phyloP scores from a whole-genome alignment of 2,797 vertebrate genomes.

The Scomberomorus guttatus region DNA sequence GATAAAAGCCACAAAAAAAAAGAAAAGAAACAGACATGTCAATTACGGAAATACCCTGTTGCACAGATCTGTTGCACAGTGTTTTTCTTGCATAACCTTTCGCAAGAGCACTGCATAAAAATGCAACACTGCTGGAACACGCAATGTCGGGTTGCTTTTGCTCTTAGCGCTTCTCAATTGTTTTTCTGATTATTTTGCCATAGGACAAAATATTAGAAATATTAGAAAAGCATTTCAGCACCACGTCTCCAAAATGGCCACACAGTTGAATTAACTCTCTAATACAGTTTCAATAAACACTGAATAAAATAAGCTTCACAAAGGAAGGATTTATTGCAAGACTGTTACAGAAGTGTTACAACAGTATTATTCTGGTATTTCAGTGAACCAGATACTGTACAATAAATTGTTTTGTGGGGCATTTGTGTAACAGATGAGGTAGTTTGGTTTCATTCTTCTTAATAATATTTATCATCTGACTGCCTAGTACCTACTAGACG shows the following conservation, averaged over 20 bases:
- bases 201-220: not conserved
- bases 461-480: not conserved
- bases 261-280: not conserved
- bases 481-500: not conserved
- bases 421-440: constrained; percentile 3
- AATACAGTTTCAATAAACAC: not conserved
- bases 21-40: not conserved
- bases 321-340: not conserved
- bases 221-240: not conserved
- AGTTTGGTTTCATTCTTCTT: not conserved
- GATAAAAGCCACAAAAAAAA: too few relatives aligned
- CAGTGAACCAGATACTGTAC: not conserved
- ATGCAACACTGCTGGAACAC: not conserved
- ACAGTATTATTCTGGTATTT: not conserved
- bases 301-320: not conserved
- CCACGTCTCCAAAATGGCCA: not conserved
- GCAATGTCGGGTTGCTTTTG: not conserved
- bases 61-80: too few relatives aligned
- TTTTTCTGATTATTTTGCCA: not conserved
- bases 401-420: not conserved
- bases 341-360: not conserved
- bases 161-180: not conserved
- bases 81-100: not conserved
- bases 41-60: not conserved
- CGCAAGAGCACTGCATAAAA: not conserved